Base-by-base conservation (phyloP, 2,888 invertebrate genomes). In the Orthonychiurus folsomi region DNA sequence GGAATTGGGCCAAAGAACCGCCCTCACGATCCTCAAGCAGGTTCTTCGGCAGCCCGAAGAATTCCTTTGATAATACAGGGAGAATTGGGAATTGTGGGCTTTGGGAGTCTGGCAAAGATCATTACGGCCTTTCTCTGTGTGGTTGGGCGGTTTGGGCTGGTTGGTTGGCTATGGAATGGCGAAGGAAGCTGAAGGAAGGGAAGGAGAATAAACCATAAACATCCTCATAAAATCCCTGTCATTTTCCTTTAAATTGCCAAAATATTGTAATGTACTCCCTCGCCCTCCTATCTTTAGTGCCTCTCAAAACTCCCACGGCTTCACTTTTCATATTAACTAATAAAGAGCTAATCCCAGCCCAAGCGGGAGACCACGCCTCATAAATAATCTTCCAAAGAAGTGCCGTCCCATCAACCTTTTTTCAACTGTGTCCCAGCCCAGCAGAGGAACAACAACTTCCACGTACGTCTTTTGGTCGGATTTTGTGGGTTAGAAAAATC, bases 151-250 rank as follows among this genome's bases (percentile, higher is more conserved):
- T n/a, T n/a, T n/a, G n/a, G n/a, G n/a, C n/a, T n/a, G n/a, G n/a
- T n/a, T n/a, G n/a, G n/a, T n/a, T n/a, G n/a, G n/a, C n/a, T n/a
- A n/a, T n/a, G n/a, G n/a, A n/a, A n/a, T n/a, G n/a, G n/a, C n/a
- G n/a, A n/a, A n/a, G n/a, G n/a, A n/a, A n/a, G n/a, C 52, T 59
- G 48, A 24, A 25, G 50, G 18, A 54, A 56, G 26, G 59, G 47
- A 47, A n/a, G n/a, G n/a, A n/a, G n/a, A n/a, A n/a, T n/a, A 54
- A 57, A 26, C 66, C 62, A 66, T 66, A 66, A 66, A 66, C 64
- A 62, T 62, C 56, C 66, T 64, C 63, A 64, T 66, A 66, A 66
- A 66, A 66, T 60, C 62, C 57, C 63, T 64, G 64, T 64, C 62
- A 64, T 64, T 64, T 64, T 60, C 61, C 59, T 62, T 60, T 59